Evolutionary conservation across 1,140 invertebrate genomes (phyloP).

Genomic region (Megalopta genalis): DNA sequence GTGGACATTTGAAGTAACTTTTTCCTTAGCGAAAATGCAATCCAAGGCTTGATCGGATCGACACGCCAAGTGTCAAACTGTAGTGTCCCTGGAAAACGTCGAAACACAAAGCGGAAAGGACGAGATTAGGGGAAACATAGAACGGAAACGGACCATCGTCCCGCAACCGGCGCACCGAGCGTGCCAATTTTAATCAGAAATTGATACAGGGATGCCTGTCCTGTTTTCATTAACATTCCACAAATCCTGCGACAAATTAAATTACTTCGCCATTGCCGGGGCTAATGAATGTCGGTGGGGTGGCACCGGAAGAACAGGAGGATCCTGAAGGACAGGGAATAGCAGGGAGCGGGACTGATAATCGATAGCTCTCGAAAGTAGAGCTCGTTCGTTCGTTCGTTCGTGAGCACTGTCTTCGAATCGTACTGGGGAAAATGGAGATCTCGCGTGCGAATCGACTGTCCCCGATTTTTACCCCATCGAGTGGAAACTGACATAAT

Average conservation of each 20-base stretch:
- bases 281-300: conserved; percentile 73
- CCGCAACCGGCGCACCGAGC: background rate
- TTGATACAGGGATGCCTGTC: conserved; percentile 69
- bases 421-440: conserved; percentile 18
- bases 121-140: background rate
- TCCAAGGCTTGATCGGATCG: too few relatives aligned
- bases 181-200: conserved; percentile 70
- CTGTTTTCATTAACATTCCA: conserved; percentile 79
- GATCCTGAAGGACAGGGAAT: conserved; percentile 55
- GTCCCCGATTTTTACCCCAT: background rate
- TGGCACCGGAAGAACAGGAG: conserved; percentile 48
- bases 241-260: conserved; percentile 79
- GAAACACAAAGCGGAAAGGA: background rate
- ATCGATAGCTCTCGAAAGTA: conserved; percentile 73
- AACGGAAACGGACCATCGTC: conserved; percentile 14
- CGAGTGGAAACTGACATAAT: background rate
- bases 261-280: conserved; percentile 76
- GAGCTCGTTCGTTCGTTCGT: conserved; percentile 44
- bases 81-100: background rate
- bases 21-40: too few relatives aligned
- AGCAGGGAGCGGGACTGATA: conserved; percentile 59
- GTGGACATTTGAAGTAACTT: too few relatives aligned
- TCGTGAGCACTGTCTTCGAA: conserved; percentile 46
- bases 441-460: conserved; percentile 27
- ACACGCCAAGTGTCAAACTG: too few relatives aligned